phyloP scores from a whole-genome alignment of 2,113 vertebrate species.

The Brachyhypopomus gauderio region DNA sequence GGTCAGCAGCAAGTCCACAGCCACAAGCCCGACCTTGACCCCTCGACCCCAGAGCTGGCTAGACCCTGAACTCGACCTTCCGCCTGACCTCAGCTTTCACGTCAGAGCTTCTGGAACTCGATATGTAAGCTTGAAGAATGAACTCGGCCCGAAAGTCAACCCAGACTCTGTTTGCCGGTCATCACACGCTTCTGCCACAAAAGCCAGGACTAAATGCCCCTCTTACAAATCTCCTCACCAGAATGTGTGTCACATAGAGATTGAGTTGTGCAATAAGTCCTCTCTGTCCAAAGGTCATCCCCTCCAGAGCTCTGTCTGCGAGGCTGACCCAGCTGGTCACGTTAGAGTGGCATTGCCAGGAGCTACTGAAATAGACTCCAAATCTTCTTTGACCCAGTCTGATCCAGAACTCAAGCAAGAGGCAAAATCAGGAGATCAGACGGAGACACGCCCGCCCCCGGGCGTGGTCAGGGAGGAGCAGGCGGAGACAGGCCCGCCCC shows the following conservation, averaged over 20 bases:
- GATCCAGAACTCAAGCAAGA: conserved; percentile 43
- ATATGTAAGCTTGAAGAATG: background rate
- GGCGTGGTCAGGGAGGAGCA: background rate
- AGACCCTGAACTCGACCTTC: conserved; percentile 55
- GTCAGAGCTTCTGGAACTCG: background rate
- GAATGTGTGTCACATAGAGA: conserved; percentile 66
- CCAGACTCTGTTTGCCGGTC: conserved; percentile 46
- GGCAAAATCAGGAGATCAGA: conserved; percentile 33
- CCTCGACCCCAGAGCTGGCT: conserved; percentile 54
- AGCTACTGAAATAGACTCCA: conserved; percentile 35
- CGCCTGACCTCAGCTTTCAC: conserved; percentile 50
- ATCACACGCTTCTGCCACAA: background rate
- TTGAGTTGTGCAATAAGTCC: conserved; percentile 56
- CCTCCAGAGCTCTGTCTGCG: background rate
- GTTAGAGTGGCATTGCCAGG: conserved; percentile 36
- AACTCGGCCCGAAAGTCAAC: conserved; percentile 2
- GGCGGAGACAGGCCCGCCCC: conserved; percentile 62
- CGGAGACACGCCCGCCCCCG: background rate
- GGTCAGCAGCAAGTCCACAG: conserved; percentile 71
- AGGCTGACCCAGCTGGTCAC: background rate
- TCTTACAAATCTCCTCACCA: conserved; percentile 57
- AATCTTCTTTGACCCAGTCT: background rate
- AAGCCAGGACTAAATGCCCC: background rate
- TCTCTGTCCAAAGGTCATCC: background rate
- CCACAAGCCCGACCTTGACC: conserved; percentile 79